Evolutionary conservation across 1,140 invertebrate species (phyloP).

Genomic region (Hestina assimilis): DNA sequence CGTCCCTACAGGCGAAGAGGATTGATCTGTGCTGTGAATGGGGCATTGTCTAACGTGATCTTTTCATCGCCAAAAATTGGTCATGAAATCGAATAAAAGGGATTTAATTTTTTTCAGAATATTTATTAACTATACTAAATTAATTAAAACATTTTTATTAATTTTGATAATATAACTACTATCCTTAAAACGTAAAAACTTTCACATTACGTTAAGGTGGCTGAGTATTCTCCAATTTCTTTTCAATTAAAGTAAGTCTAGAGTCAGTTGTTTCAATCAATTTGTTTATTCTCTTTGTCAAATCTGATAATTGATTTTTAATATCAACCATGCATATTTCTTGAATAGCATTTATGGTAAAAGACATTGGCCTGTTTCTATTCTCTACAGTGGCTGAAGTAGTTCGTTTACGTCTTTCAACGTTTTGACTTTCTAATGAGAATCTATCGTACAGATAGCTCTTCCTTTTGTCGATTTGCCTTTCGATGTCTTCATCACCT

Average conservation of each 20-base stretch:
- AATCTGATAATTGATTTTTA: constrained; percentile 60
- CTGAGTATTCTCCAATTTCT: constrained; percentile 44
- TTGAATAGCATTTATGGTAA: constrained; percentile 65
- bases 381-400: constrained; percentile 51
- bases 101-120: background rate
- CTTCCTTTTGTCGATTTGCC: constrained; percentile 57
- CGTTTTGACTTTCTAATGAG: constrained; percentile 59
- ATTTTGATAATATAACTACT: too few relatives aligned
- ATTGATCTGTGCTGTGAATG: too few relatives aligned
- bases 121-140: background rate
- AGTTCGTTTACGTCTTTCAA: constrained; percentile 59
- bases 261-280: constrained; percentile 57
- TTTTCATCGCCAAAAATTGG: too few relatives aligned
- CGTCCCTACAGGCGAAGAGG: too few relatives aligned
- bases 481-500: constrained; percentile 47
- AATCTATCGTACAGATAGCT: constrained; percentile 69
- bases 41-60: too few relatives aligned
- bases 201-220: constrained; percentile 29
- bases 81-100: too few relatives aligned
- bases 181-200: too few relatives aligned
- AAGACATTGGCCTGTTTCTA: constrained; percentile 54
- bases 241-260: constrained; percentile 55
- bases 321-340: constrained; percentile 71
- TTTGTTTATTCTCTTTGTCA: constrained; percentile 65
- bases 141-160: too few relatives aligned